phyloP scores from a whole-genome alignment of 2,888 invertebrate species.

The Pandemis heparana region DNA sequence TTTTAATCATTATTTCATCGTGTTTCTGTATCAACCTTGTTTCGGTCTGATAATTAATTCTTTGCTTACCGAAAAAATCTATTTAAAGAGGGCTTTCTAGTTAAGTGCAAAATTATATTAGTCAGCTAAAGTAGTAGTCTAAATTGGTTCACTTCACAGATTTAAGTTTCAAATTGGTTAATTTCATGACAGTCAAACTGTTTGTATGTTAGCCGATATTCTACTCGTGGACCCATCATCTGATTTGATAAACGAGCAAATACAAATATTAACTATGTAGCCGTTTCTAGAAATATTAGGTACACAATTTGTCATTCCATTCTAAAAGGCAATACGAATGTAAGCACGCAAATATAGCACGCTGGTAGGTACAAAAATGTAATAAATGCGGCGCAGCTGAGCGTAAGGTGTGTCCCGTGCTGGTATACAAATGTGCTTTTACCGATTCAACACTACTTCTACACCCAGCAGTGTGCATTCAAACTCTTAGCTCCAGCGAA shows the following conservation, averaged over 20 bases:
- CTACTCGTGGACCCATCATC: too few relatives aligned
- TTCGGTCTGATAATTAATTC: too few relatives aligned
- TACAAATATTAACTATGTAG: not conserved
- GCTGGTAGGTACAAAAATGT: not conserved
- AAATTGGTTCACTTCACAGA: too few relatives aligned
- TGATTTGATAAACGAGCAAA: too few relatives aligned
- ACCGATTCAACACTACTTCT: constrained; percentile 22
- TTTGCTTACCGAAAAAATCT: too few relatives aligned
- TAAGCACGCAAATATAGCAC: not conserved
- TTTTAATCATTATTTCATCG: not conserved
- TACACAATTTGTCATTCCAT: not conserved
- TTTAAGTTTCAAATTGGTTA: too few relatives aligned
- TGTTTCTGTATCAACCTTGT: not conserved
- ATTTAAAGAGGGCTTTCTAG: too few relatives aligned
- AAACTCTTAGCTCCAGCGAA: constrained; percentile 46
- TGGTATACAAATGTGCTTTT: constrained; percentile 18
- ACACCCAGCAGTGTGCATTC: constrained; percentile 47
- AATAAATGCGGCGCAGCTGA: constrained; percentile 1
- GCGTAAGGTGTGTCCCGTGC: not conserved
- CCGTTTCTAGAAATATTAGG: not conserved
- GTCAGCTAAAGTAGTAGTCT: not conserved
- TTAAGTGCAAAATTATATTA: not conserved
- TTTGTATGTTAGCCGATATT: too few relatives aligned
- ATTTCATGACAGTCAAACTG: too few relatives aligned
- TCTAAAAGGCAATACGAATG: not conserved